Evolutionary conservation across 2,113 vertebrate genomes (phyloP), one percentile per base, ranked within the genome.

Genomic region (Girardinichthys multiradiatus): DNA sequence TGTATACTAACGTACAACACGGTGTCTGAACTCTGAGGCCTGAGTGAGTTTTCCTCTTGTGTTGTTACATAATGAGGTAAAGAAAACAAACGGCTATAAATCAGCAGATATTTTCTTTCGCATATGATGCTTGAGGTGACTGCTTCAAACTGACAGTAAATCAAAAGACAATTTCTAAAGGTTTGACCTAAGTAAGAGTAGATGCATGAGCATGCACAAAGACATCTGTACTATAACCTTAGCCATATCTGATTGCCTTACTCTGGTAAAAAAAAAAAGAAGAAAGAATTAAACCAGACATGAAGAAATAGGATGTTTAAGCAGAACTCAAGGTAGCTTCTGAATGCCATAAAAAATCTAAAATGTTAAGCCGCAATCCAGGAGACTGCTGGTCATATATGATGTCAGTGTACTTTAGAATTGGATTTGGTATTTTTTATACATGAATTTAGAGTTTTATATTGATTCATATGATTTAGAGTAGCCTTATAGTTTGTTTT

Each of bases 191-290:
- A 30, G 58, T 64, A 51, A 45, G 10, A 11, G 8, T 13, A 37
- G 54, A 26, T 77, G 84, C 86, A 90, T 79, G 73, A 77, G 83
- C 89, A 88, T 89, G 84, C 79, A 81, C 80, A 76, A 27, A 88
- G 67, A 54, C 76, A 77, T 66, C 31, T 85, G 76, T 82, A 73
- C 82, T 84, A 59, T 76, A 57, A 84, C 54, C 81, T 61, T 64
- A 87, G 89, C 89, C 89, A 91, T 87, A 90, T 89, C 72, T 80
- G 76, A 85, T 84, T 92, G 90, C 91, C 91, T 92, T 92, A 91
- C 64, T 81, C 79, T 90, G 87, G 79, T 82, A 30, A 54, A 54
- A 9, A 24, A 54, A 10, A 3, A 10, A 3, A 48, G 21, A 21
- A 1, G 14, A 39, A 0, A 39, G 14, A 67, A 63, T 57, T 30